Evolutionary conservation across 2,113 vertebrate genomes (phyloP), one percentile per base, ranked within the genome.

Genomic region (Actinemys pallida): DNA sequence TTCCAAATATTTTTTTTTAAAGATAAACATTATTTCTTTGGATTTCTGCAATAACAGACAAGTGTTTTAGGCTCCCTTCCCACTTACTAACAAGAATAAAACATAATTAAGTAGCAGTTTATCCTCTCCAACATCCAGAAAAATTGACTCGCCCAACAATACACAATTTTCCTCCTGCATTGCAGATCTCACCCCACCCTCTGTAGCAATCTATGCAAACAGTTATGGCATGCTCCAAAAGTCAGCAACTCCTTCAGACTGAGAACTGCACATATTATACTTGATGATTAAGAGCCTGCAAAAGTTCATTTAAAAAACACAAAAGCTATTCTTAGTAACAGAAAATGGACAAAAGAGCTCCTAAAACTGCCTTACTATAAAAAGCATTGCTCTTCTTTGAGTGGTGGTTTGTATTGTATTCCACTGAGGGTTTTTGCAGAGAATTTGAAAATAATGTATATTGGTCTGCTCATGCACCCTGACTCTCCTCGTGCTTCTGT

Each of bases 21-120:
- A 90, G 16, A 35, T 69, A 96, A 92, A 90, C 20, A 69, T 69
- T 82, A 69, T 69, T 82, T 93, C 3, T 92, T 93, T 91, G 24
- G 5, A 54, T n/a, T 39, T 91, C 76, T 84, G 22, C 90, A 76
- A 50, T 85, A 10, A 17, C 56, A 39, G 53, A 86, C 4, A 22
- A 54, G 53, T 54, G 53, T 54, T 54, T 20, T 54, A 54, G 53
- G 20, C 20, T 54, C 20, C 53, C 53, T 22, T 54, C 8, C 53
- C 53, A 54, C 20, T 54, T 54, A 54, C 20, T 22, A 54, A 54
- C 53, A 54, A 8, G 53, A 54, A 54, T 54, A 54, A 54, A 54
- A 54, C 8, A 54, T 22, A 54, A 54, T 54, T 54, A 54, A 54
- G 20, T 42, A 27, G 39, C 17, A 79, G 20, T 87, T 88, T 5